phyloP scores from a whole-genome alignment of 2,888 invertebrate genomes.

The Halictus quadricinctus region DNA sequence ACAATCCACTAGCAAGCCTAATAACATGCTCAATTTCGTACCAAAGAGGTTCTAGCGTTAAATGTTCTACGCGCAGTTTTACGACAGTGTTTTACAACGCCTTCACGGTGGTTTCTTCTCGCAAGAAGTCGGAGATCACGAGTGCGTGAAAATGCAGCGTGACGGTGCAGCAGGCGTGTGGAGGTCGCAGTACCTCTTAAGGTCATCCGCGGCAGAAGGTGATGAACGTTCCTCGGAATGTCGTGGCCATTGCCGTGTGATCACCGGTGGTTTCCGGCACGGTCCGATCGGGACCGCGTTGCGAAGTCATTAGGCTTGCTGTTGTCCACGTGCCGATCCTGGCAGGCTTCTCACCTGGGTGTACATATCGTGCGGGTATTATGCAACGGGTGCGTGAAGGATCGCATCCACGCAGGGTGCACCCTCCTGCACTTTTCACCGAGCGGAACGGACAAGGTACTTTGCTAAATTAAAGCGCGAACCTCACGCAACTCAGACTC shows the following conservation, averaged over 20 bases:
- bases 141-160: constrained; percentile 55
- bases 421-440: constrained; percentile 50
- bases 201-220: constrained; percentile 52
- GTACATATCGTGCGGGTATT: constrained; percentile 27
- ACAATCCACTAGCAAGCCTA: neutral
- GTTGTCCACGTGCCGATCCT: constrained; percentile 66
- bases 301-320: constrained; percentile 43
- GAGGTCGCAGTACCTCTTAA: constrained; percentile 3
- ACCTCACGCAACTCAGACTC: constrained; percentile 70
- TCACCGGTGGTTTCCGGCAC: constrained; percentile 45
- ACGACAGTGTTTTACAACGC: constrained; percentile 25
- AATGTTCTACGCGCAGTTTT: constrained; percentile 2
- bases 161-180: neutral
- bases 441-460: constrained; percentile 73
- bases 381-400: constrained; percentile 63
- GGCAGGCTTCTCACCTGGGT: constrained; percentile 65
- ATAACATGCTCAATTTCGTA: neutral
- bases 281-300: neutral
- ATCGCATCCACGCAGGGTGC: constrained; percentile 50
- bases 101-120: constrained; percentile 9
- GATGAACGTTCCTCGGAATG: constrained; percentile 13
- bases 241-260: constrained; percentile 23
- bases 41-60: neutral
- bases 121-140: constrained; percentile 48
- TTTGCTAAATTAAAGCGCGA: constrained; percentile 77